Evolutionary conservation across 2,113 vertebrate species (phyloP), one percentile per base, ranked within the genome.

Genomic region (Tachycineta bicolor): DNA sequence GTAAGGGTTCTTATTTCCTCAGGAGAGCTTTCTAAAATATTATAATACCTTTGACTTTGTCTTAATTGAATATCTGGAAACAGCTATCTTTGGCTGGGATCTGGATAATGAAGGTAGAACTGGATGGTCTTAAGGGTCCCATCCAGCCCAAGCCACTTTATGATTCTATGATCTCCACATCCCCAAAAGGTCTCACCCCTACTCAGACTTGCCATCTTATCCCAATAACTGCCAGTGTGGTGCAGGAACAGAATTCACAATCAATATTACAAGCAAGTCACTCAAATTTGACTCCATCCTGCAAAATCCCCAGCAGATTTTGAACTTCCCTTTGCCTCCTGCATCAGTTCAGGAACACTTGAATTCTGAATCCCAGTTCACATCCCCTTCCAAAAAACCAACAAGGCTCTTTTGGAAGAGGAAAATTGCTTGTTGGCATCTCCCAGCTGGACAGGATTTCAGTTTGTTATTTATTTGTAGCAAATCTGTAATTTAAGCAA

Each of bases 401-500:
- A 13, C 26, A 5, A 41, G n/a, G 34, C 26, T 50, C 43, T 37
- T 56, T 20, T 24, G 34, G 56, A 70, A 70, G 13, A 23, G 49
- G 49, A 24, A 56, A 44, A 50, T 37, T 33, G 31, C 12, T 47
- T 43, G 31, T 69, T 70, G 65, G 77, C 1, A 0, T 37, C 74
- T 71, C 64, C 19, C 73, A 82, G 65, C 56, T 33, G 33, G 91
- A 33, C 31, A n/a, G 49, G 28, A 47, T 64, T 87, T 79, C 69
- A 70, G 34, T 67, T 46, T 67, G 43, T 24, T 58, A 43, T 41
- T 85, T 65, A 52, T 70, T 84, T 78, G 56, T 34, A 52, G 44
- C 52, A 53, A 90, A 93, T n/a, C n/a, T 73, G n/a, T 79, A 85
- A 65, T 68, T 91, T 60, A 69, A 83, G 39, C 37, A 64, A 62